Evolutionary conservation across 2,888 invertebrate species (phyloP), one percentile per base, ranked within the genome.

Genomic region (Melanargia galathea): DNA sequence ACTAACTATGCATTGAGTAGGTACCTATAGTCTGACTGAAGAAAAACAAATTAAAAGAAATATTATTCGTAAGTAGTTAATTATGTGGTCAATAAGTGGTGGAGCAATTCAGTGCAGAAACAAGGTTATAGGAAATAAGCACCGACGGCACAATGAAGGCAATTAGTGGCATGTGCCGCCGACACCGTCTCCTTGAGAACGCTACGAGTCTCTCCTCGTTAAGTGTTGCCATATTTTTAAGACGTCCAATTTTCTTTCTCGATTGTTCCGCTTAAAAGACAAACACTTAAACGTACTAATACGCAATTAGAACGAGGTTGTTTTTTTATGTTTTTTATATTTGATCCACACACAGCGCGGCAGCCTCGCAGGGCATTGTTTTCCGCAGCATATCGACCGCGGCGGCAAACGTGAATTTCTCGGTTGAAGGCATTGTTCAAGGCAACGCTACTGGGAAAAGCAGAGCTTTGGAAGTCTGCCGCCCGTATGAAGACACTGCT

Each of bases 161-260:
- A 86, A 87, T 88, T 87, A 86, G 82, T 69, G 78, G 76, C 86
- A 86, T 79, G 86, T 79, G 84, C 79, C 79, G 84, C 77, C 80
- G 73, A 76, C 82, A 75, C 75, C 67, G 73, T 72, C 70, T 77
- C 76, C 73, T 73, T 74, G 49, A 63, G 51, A 59, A 46, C 75
- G 77, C 78, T 80, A 80, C 64, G 55, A 49, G 55, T 43, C 64
- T 62, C 57, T 60, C 49, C 16, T n/a, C 56, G 26, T 55, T 62
- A 63, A 60, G 49, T 48, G 62, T 62, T 61, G 22, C 60, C 60
- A 60, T 65, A 60, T 63, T 51, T 59, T 60, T 61, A 62, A 63
- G 64, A 63, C 64, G 59, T 57, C 54, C 72, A 72, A 60, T 59
- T 66, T 58, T 61, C 58, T 26, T 60, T 57, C 38, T 57, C 38